Conservation (phyloP, 2,888 invertebrate species). For the Smittia sp. region DNA sequence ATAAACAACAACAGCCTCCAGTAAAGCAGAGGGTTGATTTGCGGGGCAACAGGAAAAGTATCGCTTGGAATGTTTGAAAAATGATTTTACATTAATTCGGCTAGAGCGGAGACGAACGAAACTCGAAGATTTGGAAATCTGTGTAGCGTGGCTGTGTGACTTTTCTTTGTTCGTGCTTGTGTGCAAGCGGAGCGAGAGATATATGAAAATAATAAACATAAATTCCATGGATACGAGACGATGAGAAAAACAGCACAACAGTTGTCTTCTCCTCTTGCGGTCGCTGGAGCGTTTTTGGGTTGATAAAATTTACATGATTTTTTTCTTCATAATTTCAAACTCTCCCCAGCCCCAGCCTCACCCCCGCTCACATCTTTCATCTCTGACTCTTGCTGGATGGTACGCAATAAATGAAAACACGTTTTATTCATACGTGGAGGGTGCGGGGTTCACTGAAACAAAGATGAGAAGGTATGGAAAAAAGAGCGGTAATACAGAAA, state of each 20-base stretch:
- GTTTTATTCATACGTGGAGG: background rate
- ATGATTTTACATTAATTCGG: slow-evolving; percentile 37
- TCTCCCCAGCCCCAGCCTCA: background rate
- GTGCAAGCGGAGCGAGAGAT: background rate
- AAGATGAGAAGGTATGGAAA: background rate
- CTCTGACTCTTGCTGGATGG: background rate
- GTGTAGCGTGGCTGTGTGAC: background rate
- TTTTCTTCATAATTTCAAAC: background rate
- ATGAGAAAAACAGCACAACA: slow-evolving; percentile 8
- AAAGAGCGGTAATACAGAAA: slow-evolving; percentile 28
- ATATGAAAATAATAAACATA: slow-evolving; percentile 27
- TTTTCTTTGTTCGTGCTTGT: background rate
- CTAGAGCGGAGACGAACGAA: slow-evolving; percentile 25
- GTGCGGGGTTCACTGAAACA: background rate
- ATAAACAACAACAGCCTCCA: slow-evolving; percentile 6
- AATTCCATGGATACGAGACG: slow-evolving; percentile 10
- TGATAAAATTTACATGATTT: slow-evolving; percentile 33
- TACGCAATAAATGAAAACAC: background rate
- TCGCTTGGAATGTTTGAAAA: slow-evolving; percentile 26
- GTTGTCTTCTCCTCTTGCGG: background rate
- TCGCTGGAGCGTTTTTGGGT: slow-evolving; percentile 1
- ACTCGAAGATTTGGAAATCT: slow-evolving; percentile 14
- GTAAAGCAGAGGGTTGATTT: background rate
- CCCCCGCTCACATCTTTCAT: background rate
- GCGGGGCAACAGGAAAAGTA: background rate